These are phyloP conservation scores for Kryphioiulus occultus DNA, from an alignment of 2,888 invertebrate genomes.

Conservation along the genomic window DNA sequence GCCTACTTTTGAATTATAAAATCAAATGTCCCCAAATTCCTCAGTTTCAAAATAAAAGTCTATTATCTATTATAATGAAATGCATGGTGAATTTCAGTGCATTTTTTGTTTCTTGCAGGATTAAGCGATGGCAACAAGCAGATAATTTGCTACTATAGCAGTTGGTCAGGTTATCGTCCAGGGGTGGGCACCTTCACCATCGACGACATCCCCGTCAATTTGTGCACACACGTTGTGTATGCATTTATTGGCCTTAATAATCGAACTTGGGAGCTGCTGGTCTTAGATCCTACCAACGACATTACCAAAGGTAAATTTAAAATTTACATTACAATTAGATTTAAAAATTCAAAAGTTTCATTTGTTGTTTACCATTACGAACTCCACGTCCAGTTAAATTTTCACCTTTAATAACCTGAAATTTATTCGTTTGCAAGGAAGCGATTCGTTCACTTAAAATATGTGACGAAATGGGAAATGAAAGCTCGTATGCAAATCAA, in stretches of 20 bases:
- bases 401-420: too few species aligned
- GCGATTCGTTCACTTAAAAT: background rate
- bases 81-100: background rate
- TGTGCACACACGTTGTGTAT: slow-evolving; percentile 55
- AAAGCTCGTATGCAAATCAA: background rate
- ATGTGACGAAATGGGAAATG: background rate
- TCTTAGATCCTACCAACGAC: slow-evolving; percentile 69
- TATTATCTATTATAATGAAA: background rate
- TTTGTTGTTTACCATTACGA: too few species aligned
- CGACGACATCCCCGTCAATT: slow-evolving; percentile 54
- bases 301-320: slow-evolving; percentile 70
- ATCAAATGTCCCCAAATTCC: background rate
- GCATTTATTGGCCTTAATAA: slow-evolving; percentile 54
- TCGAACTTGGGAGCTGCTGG: slow-evolving; percentile 54
- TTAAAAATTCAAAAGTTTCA: too few species aligned
- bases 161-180: slow-evolving; percentile 57
- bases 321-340: too few species aligned
- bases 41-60: background rate
- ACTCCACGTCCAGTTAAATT: too few species aligned
- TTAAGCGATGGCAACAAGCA: slow-evolving; percentile 52
- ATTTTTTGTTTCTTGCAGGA: background rate
- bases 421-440: too few species aligned
- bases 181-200: slow-evolving; percentile 56
- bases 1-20: background rate
- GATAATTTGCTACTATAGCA: slow-evolving; percentile 57